Conservation (phyloP, 92 coral and sea anemone genomes). For the Palythoa heliodiscus region DNA sequence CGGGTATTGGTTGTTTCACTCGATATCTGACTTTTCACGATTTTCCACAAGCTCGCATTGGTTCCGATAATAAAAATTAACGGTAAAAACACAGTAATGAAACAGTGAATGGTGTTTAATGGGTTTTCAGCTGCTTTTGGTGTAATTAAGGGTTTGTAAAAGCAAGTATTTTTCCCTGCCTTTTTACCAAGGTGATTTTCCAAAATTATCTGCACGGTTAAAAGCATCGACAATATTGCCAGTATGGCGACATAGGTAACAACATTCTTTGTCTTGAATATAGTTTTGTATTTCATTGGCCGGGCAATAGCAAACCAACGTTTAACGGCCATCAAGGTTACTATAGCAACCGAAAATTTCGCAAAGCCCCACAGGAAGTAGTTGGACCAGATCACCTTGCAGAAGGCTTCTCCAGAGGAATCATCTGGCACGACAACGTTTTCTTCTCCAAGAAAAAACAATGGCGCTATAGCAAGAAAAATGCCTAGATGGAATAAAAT, state of each 20-base stretch:
- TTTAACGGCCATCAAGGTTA: slow-evolving; percentile 29
- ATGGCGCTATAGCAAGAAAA: slow-evolving; percentile 4
- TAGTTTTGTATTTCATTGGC: slow-evolving; percentile 3
- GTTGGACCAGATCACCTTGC: slow-evolving; percentile 17
- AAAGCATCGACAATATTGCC: neutral
- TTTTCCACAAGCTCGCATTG: neutral
- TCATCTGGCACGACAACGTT: slow-evolving; percentile 12
- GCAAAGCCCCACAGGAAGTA: slow-evolving; percentile 32
- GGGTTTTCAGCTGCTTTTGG: slow-evolving; percentile 30
- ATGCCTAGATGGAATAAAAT: too few relatives aligned
- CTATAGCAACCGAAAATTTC: slow-evolving; percentile 30
- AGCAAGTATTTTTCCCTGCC: neutral
- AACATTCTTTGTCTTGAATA: neutral
- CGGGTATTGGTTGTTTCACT: slow-evolving; percentile 6
- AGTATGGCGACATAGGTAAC: neutral
- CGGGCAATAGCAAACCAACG: slow-evolving; percentile 37
- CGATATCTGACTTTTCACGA: slow-evolving; percentile 8
- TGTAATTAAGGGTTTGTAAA: slow-evolving; percentile 3
- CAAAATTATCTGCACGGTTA: neutral
- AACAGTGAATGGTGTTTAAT: neutral
- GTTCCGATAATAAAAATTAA: slow-evolving; percentile 16
- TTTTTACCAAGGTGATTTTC: neutral
- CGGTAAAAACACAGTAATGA: slow-evolving; percentile 24
- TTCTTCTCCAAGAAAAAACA: slow-evolving; percentile 15
- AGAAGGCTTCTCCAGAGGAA: slow-evolving; percentile 9